Base-by-base conservation (phyloP, 2,888 invertebrate genomes). In the Acholoe squamosa region DNA sequence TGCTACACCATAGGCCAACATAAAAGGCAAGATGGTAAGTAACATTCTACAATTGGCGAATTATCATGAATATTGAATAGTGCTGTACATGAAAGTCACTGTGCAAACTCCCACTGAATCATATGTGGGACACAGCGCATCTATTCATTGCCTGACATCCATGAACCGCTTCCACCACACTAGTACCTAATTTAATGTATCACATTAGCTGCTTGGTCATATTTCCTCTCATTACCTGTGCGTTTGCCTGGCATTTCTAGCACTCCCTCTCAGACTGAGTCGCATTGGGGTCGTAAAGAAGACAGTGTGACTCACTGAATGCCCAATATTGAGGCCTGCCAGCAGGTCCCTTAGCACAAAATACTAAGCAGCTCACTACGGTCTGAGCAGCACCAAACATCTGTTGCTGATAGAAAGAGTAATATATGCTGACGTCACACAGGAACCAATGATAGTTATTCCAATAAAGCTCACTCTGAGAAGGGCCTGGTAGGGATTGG, bases 171-270 rank as follows among this genome's bases (percentile, higher is more conserved):
- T 28, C 76, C 76, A 16, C 76, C 76, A 76, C 31, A 76, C 76
- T 76, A 16, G 31, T 76, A 33, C 80, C 80, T 80, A 34, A 80
- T 80, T 77, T 43, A n/a, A 43, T 80, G 19, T 34, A 80, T 80
- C 12, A 14, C 43, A 80, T 80, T 80, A 33, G 34, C 33, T 14
- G 80, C 14, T 80, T 19, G 34, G 34, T 43, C 16, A 7, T 43
- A 31, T 80, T 43, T 33, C 34, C 34, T 34, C 80, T 80, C 80
- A 80, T 80, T 80, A 33, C 80, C 80, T n/a, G 34, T 22, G 34
- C 7, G 43, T 80, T 80, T 80, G 22, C 80, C 19, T 80, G 80
- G 10, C 43, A 80, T 80, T 80, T 80, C 80, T 34, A 33, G 80
- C 43, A 16, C 33, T 43, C 0, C 28, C 16, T 28, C 25, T 71